These are phyloP conservation scores for Entelurus aequoreus DNA, from an alignment of 2,113 vertebrate genomes.

Conservation along the genomic window DNA sequence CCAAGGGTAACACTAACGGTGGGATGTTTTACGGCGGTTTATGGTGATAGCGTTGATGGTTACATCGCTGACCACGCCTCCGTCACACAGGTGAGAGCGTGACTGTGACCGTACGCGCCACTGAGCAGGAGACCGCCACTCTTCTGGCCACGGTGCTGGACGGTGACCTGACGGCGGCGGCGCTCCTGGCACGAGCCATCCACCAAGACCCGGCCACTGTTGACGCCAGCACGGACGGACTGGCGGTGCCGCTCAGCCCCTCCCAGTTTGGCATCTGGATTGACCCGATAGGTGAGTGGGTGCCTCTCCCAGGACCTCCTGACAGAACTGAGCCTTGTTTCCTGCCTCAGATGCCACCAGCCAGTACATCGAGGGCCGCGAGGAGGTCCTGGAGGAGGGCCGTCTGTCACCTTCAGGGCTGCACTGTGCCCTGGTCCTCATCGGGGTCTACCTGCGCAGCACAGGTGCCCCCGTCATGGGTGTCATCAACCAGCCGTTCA, in stretches of 20 bases:
- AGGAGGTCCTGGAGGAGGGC: conserved; percentile 51
- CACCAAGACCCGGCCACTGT: conserved; percentile 59
- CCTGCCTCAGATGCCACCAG: conserved; percentile 70
- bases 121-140: conserved; percentile 53
- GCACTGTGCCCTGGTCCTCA: conserved; percentile 75
- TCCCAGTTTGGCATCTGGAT: conserved; percentile 73
- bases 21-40: no score
- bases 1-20: no score
- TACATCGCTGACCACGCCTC: background rate
- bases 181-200: conserved; percentile 66
- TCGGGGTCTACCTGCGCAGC: conserved; percentile 72
- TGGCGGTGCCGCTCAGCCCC: conserved; percentile 54
- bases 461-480: conserved; percentile 76
- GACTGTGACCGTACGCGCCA: conserved; percentile 66
- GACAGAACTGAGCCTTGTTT: background rate
- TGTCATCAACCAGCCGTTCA: conserved; percentile 80
- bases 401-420: conserved; percentile 69
- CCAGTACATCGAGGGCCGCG: conserved; percentile 69
- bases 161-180: conserved; percentile 53
- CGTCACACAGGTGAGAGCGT: conserved; percentile 69
- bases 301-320: no score
- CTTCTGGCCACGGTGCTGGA: conserved; percentile 68
- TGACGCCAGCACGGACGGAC: conserved; percentile 40
- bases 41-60: no score
- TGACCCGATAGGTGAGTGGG: conserved; percentile 72